Conservation (phyloP, 2,797 vertebrate genomes). For the Petrocephalus schoutedeni region DNA sequence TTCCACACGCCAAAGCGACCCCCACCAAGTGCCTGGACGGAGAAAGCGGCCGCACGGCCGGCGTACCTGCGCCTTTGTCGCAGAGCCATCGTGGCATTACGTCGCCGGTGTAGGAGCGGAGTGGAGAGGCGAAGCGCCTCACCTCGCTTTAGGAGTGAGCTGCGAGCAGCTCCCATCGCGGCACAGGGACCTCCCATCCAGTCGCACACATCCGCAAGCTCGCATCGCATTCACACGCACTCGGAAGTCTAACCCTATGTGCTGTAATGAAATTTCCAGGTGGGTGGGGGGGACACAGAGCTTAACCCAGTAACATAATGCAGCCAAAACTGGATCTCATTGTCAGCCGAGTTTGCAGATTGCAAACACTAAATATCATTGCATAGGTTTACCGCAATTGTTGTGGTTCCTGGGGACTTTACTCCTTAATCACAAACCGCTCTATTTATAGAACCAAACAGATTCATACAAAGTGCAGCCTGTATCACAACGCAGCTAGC, state of each 20-base stretch:
- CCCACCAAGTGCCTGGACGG: not conserved
- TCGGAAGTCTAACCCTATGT: not conserved
- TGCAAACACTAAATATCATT: not conserved
- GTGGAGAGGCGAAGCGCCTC: not conserved
- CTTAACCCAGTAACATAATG: not conserved
- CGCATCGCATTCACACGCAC: not conserved
- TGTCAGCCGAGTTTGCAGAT: not conserved
- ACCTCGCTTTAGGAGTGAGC: not conserved
- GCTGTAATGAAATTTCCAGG: not conserved
- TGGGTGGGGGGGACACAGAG: not conserved
- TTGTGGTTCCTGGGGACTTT: not conserved
- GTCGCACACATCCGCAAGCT: not conserved
- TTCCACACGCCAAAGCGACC: not conserved
- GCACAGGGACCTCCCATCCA: not conserved
- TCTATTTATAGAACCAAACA: too few relatives aligned
- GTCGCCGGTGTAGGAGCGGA: not conserved
- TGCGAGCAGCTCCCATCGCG: not conserved
- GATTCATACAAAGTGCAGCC: not conserved
- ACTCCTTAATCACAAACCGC: not conserved
- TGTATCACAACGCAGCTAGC: not conserved
- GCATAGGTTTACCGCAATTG: not conserved
- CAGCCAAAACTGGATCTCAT: not conserved
- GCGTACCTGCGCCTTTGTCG: constrained; percentile 8
- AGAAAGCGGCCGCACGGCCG: not conserved
- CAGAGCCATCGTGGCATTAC: not conserved